Evolutionary conservation across 2,888 invertebrate genomes (phyloP), one percentile per base, ranked within the genome.

Genomic region (Tanytarsus gracilentus): DNA sequence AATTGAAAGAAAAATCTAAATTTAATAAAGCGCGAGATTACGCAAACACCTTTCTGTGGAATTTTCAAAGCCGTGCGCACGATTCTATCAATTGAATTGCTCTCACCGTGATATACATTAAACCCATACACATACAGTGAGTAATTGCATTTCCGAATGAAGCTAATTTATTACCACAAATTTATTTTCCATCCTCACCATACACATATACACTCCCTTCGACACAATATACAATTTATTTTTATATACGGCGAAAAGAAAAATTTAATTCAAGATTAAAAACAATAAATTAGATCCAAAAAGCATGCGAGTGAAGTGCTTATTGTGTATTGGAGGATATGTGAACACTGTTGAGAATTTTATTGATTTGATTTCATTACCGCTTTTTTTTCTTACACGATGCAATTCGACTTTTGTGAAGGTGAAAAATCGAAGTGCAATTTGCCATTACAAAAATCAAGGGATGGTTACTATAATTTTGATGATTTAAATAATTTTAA

Each of bases 231-330:
- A n/a, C n/a, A n/a, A n/a, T n/a, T n/a, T n/a, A n/a, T n/a, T n/a
- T n/a, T n/a, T n/a, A n/a, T 9, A 44, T 5, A 44, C 44, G 23
- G 16, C 25, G 49, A 49, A 49, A 48, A 48, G 23, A 48, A 23
- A 58, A 58, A 44, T 58, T 58, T 58, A 58, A 58, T 48, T 58
- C 40, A 58, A 58, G 58, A 58, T 58, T 58, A 58, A 58, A 58
- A 58, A 58, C 58, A 58, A 58, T 58, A 58, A 58, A 58, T 58
- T 58, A 58, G 40, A 58, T 58, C 48, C 18, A n/a, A 58, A 58
- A 44, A 44, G 44, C 58, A 58, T 40, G 48, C 30, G 58, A 58
- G 27, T 58, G 44, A 48, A 14, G 44, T 21, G 29, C 16, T 18
- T 44, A 44, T 44, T 23, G 44, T 44, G 44, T n/a, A 44, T 44